Conservation (phyloP, 30 jellyfish, hydroid and myxozoan species). For the Sanderia malayensis region DNA sequence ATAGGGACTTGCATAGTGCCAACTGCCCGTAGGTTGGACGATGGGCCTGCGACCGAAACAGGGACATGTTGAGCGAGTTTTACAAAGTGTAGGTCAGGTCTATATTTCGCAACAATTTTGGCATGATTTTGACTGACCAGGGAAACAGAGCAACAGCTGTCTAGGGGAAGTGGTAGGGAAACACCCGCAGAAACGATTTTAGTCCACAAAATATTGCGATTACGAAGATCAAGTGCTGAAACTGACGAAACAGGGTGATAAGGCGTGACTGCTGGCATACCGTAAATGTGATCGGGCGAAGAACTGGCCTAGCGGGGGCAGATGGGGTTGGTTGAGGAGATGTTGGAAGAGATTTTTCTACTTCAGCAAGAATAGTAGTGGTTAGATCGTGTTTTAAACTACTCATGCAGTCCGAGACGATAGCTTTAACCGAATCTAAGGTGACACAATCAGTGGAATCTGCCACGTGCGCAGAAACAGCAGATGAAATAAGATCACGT, state of each 20-base stretch:
- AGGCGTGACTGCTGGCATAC: conserved; percentile 42
- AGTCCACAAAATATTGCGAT: conserved; percentile 38
- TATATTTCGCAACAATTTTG: conserved; percentile 3
- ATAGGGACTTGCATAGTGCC: conserved; percentile 42
- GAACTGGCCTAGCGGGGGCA: too few species aligned
- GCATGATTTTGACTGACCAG: conserved; percentile 42
- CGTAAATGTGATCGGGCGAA: conserved; percentile 17
- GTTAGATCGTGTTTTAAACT: too few species aligned
- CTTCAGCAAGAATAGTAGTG: conserved; percentile 28
- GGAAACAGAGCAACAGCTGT: conserved; percentile 47
- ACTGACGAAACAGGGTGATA: conserved; percentile 13
- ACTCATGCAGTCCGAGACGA: conserved; percentile 14
- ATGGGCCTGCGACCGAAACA: conserved; percentile 44
- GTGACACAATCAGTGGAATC: not conserved
- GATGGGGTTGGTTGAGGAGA: conserved; percentile 21
- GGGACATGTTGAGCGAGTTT: conserved; percentile 51
- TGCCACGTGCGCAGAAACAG: not conserved
- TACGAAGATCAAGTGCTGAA: conserved; percentile 27
- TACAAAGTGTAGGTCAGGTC: conserved; percentile 5
- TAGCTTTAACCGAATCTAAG: conserved; percentile 4
- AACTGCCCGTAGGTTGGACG: conserved; percentile 35
- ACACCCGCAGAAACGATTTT: conserved; percentile 26
- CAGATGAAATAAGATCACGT: conserved; percentile 6
- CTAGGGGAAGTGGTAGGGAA: too few species aligned
- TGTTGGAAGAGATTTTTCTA: conserved; percentile 39